Percentiles rank a stretch among this genome's conserved stretches.
Conservation (phyloP, 2,888 invertebrate species). For the Sthenelais limicola region DNA sequence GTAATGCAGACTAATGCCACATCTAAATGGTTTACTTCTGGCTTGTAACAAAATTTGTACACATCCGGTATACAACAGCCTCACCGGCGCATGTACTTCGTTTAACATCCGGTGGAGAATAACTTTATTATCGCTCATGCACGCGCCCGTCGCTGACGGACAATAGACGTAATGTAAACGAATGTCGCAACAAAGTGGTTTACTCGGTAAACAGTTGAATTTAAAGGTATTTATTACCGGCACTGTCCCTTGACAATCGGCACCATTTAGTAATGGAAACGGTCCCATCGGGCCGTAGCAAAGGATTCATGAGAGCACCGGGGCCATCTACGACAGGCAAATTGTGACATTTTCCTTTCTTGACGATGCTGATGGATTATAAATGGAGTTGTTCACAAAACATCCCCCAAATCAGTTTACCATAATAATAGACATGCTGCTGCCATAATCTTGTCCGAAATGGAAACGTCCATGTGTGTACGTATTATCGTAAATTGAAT, state of each 20-base stretch:
- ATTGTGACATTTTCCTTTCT: too few relatives aligned
- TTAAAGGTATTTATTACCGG: conserved; percentile 27
- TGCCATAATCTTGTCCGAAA: too few relatives aligned
- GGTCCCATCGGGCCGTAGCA: conserved; percentile 4
- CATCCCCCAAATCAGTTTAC: too few relatives aligned
- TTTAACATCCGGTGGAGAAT: conserved; percentile 11
- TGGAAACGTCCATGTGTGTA: too few relatives aligned
- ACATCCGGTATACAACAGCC: background rate
- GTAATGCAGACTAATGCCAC: conserved; percentile 6
- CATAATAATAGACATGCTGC: too few relatives aligned
- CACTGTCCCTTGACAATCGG: background rate
- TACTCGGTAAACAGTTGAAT: conserved; percentile 13
- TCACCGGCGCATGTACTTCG: background rate
- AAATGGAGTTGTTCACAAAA: too few relatives aligned
- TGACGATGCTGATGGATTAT: too few relatives aligned
- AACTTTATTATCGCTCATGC: conserved; percentile 24
- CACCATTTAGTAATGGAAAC: conserved; percentile 3
- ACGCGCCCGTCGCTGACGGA: background rate
- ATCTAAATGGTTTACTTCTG: conserved; percentile 25
- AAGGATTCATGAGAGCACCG: too few relatives aligned
- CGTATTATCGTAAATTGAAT: too few relatives aligned
- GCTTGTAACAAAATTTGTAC: background rate
- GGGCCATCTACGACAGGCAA: too few relatives aligned
- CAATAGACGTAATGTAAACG: conserved; percentile 23
- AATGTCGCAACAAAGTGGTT: conserved; percentile 8